Evolutionary conservation across 2,797 vertebrate genomes (phyloP).

Genomic region (Acrossocheilus wenchowensis): DNA sequence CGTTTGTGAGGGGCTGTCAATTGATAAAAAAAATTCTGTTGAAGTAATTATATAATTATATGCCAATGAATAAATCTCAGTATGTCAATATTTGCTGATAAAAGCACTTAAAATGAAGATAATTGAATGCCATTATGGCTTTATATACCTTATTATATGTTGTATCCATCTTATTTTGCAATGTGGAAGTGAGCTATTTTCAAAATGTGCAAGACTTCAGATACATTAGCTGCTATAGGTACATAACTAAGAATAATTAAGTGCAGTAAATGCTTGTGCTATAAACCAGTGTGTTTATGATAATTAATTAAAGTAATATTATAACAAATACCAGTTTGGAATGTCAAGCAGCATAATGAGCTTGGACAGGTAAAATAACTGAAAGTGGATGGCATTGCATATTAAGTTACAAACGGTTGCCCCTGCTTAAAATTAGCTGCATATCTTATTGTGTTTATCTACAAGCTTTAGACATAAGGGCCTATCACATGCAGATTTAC

Average conservation of each 20-base stretch:
- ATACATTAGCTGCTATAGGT: no score
- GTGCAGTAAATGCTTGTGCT: no score
- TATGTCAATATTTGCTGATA: neutral
- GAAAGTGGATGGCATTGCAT: neutral
- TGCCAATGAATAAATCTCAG: neutral
- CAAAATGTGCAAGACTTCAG: no score
- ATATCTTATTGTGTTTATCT: neutral
- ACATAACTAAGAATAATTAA: no score
- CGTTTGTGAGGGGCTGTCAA: neutral
- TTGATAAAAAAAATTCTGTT: neutral
- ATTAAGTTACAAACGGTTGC: neutral
- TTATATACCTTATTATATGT: neutral
- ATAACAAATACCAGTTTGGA: no score
- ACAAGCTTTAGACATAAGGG: neutral
- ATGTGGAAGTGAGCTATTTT: no score
- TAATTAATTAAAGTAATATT: no score
- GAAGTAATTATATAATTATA: neutral
- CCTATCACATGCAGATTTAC: neutral
- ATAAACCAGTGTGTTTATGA: no score
- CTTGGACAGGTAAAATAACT: no score
- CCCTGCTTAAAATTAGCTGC: no score
- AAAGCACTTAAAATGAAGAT: neutral
- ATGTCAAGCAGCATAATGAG: no score
- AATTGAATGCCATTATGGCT: neutral
- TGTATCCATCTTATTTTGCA: neutral